A percentile compares a stretch with the other conserved stretches of the same genome.
These are phyloP conservation scores for Ficedula albicollis DNA, from an alignment of 2,797 vertebrate genomes.

Conservation along the genomic window DNA sequence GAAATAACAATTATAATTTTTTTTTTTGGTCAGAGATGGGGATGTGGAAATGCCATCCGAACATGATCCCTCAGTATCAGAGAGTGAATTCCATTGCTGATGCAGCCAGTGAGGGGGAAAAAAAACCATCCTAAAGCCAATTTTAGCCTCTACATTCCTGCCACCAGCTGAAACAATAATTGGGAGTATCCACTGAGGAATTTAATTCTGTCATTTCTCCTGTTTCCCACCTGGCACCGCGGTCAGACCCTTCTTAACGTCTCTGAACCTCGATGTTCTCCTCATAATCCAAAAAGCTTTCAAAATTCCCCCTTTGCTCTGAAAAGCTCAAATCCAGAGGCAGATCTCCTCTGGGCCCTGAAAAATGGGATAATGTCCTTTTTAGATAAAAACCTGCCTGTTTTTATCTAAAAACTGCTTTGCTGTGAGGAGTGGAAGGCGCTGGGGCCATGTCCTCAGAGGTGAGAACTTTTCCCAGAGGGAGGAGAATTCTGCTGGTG, in stretches of 20 bases:
- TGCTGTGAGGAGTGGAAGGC: accelerated
- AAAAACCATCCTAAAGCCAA: accelerated
- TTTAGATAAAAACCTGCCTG: not conserved
- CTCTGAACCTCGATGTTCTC: not conserved
- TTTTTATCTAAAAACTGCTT: not conserved
- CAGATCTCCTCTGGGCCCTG: not conserved
- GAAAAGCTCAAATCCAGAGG: not conserved
- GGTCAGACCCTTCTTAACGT: not conserved
- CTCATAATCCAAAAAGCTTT: not conserved
- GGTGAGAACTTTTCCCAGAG: not conserved
- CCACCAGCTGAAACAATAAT: not conserved
- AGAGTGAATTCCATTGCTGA: not conserved
- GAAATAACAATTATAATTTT: not conserved
- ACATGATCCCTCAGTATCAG: not conserved
- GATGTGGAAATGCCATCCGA: not conserved
- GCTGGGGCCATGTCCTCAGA: accelerated
- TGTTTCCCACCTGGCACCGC: not conserved
- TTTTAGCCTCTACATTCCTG: accelerated
- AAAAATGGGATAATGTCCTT: not conserved
- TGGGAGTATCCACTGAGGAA: not conserved
- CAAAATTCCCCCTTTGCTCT: not conserved
- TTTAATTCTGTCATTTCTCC: not conserved
- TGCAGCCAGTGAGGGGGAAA: not conserved
- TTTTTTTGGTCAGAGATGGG: not conserved
- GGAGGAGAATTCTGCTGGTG: not conserved